Conservation (phyloP, 2,113 vertebrate species). For the Oreocharis arfaki region DNA sequence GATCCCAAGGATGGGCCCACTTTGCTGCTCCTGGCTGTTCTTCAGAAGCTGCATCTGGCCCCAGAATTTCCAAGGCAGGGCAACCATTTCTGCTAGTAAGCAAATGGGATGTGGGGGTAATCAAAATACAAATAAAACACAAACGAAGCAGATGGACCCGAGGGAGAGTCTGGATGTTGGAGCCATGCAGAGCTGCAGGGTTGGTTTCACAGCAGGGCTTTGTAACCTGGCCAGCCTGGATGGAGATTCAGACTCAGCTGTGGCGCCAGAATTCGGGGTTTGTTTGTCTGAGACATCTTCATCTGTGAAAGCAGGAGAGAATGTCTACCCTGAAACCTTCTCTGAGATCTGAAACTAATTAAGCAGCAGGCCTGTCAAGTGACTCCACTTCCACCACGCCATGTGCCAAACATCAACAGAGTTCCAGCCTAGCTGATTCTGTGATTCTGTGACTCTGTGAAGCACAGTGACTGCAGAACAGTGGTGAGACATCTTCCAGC, state of each 20-base stretch:
- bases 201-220: neutral
- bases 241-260: neutral
- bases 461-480: neutral
- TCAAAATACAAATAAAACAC: neutral
- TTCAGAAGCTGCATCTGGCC: neutral
- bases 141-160: neutral
- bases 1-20: neutral
- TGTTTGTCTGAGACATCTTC: neutral
- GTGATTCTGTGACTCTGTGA: neutral
- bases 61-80: neutral
- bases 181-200: neutral
- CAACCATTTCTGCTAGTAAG: neutral
- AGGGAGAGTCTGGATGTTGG: neutral
- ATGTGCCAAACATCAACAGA: neutral
- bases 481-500: neutral
- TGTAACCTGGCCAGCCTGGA: neutral
- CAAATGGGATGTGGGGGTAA: neutral
- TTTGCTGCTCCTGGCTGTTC: neutral
- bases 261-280: neutral
- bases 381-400: neutral
- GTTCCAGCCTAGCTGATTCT: neutral
- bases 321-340: neutral
- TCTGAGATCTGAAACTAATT: neutral
- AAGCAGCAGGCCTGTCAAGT: neutral
- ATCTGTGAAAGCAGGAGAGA: neutral